Base-by-base conservation (phyloP, 2,888 invertebrate genomes). In the Hesperia comma region DNA sequence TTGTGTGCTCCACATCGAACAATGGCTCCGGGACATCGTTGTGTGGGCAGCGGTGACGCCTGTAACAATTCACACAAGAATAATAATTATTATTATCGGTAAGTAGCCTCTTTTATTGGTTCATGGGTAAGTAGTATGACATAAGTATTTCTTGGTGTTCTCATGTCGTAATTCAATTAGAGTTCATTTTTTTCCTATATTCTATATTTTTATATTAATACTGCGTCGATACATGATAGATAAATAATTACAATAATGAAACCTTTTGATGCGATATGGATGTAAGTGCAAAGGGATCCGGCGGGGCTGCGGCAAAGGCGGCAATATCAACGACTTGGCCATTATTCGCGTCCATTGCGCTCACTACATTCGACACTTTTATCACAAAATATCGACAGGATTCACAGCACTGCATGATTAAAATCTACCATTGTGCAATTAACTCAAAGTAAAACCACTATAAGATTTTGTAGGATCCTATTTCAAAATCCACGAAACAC, bases 41-140 rank as follows among this genome's bases (percentile, higher is more conserved):
- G 89, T 97, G 97, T 75, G 96, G 95, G 88, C 97, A 97, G 79
- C 96, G 95, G 90, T 97, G 97, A 75, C 96, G 96, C 84, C 97
- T 97, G 87, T 1, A 93, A 94, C 69, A 17, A 33, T 72, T 12
- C 37, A 8, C 8, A 12, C 10, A 21, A 51, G 6, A 46, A 15
- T 8, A 46, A 46, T 6, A n/a, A 43, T 43, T n/a, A 43, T 15
- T 15, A 6, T 15, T 15, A n/a, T n/a, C n/a, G n/a, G n/a, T n/a
- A n/a, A n/a, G n/a, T n/a, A n/a, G n/a, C n/a, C n/a, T n/a, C n/a
- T n/a, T n/a, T n/a, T n/a, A n/a, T n/a, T n/a, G n/a, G n/a, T n/a
- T n/a, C n/a, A n/a, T n/a, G n/a, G n/a, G n/a, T n/a, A n/a, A n/a
- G n/a, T n/a, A n/a, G n/a, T n/a, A 41, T 14, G 41, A 14, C 41